phyloP scores from a whole-genome alignment of 1,140 invertebrate genomes.

The Drosophila funebris region DNA sequence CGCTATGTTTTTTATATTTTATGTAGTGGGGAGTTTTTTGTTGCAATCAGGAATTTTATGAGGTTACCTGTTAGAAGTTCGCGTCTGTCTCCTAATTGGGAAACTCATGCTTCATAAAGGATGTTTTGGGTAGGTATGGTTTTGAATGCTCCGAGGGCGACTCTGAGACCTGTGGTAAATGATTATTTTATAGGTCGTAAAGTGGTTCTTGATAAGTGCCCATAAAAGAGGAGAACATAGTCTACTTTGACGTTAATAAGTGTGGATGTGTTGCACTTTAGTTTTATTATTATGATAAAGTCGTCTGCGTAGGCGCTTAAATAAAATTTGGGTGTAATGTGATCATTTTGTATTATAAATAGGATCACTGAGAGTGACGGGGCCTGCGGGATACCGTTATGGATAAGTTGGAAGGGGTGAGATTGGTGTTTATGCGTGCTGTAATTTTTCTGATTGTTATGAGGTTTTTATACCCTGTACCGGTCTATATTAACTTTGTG shows the following conservation, averaged over 20 bases:
- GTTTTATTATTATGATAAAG: constrained; percentile 22
- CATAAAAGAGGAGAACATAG: constrained; percentile 22
- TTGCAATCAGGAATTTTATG: not conserved
- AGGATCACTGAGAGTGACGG: constrained; percentile 4
- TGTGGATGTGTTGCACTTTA: constrained; percentile 18
- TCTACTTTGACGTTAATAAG: constrained; percentile 26
- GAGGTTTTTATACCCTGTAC: constrained; percentile 9
- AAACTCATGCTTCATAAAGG: constrained; percentile 5
- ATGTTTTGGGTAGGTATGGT: constrained; percentile 10
- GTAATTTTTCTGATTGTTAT: constrained; percentile 24
- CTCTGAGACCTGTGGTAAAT: constrained; percentile 13
- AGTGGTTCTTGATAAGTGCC: constrained; percentile 6
- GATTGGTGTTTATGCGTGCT: constrained; percentile 6
- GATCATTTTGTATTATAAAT: constrained; percentile 8
- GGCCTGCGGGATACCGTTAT: constrained; percentile 11
- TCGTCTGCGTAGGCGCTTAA: constrained; percentile 39
- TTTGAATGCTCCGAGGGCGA: constrained; percentile 13
- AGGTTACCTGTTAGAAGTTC: constrained; percentile 4
- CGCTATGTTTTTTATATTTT: constrained; percentile 2
- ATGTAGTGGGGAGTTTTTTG: constrained; percentile 1
- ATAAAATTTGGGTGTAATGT: constrained; percentile 3
- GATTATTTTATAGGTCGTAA: constrained; percentile 1
- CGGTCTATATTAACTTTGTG: too few relatives aligned
- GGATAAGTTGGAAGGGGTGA: not conserved
- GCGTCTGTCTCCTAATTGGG: not conserved